Evolutionary conservation across 1,140 invertebrate genomes (phyloP).

Genomic region (Ceratosolen fusciceps): DNA sequence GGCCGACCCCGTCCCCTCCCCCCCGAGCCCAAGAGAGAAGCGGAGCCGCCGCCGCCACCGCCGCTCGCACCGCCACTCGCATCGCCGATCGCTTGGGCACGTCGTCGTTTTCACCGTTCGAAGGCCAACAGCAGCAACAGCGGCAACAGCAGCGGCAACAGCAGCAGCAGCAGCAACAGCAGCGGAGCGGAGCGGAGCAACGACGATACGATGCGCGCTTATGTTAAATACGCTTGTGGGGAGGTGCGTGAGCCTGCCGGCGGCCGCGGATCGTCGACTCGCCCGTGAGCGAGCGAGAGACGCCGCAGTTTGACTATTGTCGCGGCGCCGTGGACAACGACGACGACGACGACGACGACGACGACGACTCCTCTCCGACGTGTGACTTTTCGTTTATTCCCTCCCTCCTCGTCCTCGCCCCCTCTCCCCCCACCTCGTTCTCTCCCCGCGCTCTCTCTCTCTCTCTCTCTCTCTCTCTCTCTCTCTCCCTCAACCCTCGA

Average conservation of each 20-base stretch:
- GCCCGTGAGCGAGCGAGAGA: not conserved
- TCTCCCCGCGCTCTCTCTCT: too few species aligned
- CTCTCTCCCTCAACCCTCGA: not conserved
- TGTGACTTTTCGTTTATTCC: too few species aligned
- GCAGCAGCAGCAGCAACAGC: too few species aligned
- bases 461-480: too few species aligned
- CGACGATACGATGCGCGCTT: constrained; percentile 1
- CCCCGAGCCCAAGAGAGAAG: too few species aligned
- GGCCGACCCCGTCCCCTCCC: too few species aligned
- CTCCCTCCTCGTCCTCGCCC: too few species aligned
- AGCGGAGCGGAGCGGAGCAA: not conserved
- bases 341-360: not conserved
- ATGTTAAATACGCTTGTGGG: constrained; percentile 4
- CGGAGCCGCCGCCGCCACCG: not conserved
- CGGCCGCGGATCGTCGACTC: not conserved
- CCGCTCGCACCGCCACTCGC: not conserved
- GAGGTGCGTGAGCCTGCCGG: constrained; percentile 7
- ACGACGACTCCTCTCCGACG: too few species aligned
- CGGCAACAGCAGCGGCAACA: not conserved
- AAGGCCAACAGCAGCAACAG: constrained; percentile 31
- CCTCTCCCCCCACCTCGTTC: too few species aligned
- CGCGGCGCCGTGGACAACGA: constrained; percentile 18
- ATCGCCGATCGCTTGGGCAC: not conserved
- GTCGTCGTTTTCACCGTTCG: constrained; percentile 42
- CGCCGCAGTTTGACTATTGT: constrained; percentile 21